Conservation (phyloP, 2,888 invertebrate species). For the Tromatobia lineatoria region DNA sequence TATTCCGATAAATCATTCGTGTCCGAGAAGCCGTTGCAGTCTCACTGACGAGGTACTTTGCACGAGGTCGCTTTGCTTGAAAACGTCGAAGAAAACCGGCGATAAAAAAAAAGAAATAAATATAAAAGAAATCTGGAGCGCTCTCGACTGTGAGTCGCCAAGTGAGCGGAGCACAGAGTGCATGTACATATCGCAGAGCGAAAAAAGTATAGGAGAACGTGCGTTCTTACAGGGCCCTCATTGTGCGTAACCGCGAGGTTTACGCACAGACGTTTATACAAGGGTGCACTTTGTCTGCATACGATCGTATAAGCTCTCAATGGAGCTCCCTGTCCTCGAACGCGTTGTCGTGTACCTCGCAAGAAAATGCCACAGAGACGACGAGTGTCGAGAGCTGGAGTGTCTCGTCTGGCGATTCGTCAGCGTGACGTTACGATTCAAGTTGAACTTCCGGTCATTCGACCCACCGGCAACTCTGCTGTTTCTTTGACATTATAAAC, state of each 20-base stretch:
- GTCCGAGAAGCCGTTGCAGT: conserved; percentile 22
- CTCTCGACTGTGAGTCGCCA: conserved; percentile 15
- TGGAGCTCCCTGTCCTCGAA: conserved; percentile 56
- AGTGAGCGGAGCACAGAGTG: conserved; percentile 17
- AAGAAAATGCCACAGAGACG: conserved; percentile 42
- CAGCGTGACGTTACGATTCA: conserved; percentile 42
- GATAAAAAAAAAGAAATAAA: conserved; percentile 19
- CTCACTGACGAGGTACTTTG: conserved; percentile 36
- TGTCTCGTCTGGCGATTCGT: conserved; percentile 32
- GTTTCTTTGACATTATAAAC: too few relatives aligned
- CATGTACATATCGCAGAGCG: conserved; percentile 12
- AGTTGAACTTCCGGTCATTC: conserved; percentile 58
- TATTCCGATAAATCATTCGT: conserved; percentile 62
- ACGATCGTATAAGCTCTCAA: conserved; percentile 38
- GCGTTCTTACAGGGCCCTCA: conserved; percentile 42
- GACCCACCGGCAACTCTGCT: neutral
- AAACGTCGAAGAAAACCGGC: conserved; percentile 33
- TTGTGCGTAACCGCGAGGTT: conserved; percentile 49
- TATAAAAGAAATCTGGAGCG: conserved; percentile 36
- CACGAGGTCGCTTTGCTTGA: conserved; percentile 46
- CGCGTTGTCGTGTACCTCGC: conserved; percentile 23
- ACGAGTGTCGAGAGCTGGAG: conserved; percentile 48
- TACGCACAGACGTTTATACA: conserved; percentile 46
- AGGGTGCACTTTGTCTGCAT: conserved; percentile 60
- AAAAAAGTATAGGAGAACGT: conserved; percentile 19